Base-by-base conservation (phyloP, 1,140 invertebrate genomes). In the Drosophila virilis region DNA sequence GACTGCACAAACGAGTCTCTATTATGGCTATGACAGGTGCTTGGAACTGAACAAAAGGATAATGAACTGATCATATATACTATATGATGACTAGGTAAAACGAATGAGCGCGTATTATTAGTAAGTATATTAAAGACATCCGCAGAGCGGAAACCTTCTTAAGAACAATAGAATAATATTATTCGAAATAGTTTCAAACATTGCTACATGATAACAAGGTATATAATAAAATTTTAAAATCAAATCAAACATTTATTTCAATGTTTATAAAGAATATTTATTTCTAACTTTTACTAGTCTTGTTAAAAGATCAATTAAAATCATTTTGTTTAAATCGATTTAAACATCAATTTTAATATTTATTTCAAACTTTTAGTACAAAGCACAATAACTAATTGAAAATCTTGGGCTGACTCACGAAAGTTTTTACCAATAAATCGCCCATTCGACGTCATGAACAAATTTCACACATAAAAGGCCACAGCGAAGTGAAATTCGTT, bases 401-500 rank as follows among this genome's bases (percentile, higher is more conserved):
- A 28, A 4, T 28, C 22, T 28, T 28, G 22, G 22, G 22, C 22
- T 28, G 22, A 28, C 5, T 28, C 4, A 5, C 15, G 15, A 46
- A 8, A 46, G 15, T 8, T 2, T 17, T 46, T 46, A 9, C 15
- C 15, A 17, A 46, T 17, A 17, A 45, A 17, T 8, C 43, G 33
- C 35, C 22, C 22, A 28, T 5, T 28, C 22, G 22, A 28, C 35
- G 38, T 28, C 6, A 13, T 13, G 33, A 37, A 57, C 33, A 59
- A 40, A 51, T 82, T 83, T 76, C 72, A 72, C 76, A 75, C 80
- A 57, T 71, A 67, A 82, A 62, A 45, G 46, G 33, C 55, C 72
- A 65, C 33, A 61, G 50, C 73, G 48, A 77, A 80, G 40, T 52
- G 61, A 62, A 66, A 77, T 85, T 84, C 69, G 80, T 77, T 85